phyloP scores from a whole-genome alignment of 2,888 invertebrate species.

The Thecophora atra region DNA sequence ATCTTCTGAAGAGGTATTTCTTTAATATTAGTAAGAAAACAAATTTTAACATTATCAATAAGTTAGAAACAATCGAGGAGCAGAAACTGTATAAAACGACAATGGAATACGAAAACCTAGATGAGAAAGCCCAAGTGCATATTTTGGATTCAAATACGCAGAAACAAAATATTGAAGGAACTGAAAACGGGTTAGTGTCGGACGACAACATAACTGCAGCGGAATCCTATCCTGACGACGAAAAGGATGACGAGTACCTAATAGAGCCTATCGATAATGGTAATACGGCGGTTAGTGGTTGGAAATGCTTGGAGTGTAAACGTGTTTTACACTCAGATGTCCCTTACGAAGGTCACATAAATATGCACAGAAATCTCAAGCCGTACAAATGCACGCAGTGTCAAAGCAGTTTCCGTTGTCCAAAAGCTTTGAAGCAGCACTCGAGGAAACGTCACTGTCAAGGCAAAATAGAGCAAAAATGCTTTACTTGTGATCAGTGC shows the following conservation, averaged over 20 bases:
- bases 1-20: constrained; percentile 7
- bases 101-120: constrained; percentile 7
- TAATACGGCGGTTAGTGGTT: constrained; percentile 32
- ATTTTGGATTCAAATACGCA: constrained; percentile 6
- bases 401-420: constrained; percentile 44
- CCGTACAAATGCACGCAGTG: constrained; percentile 46
- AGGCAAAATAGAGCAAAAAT: neutral
- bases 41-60: neutral
- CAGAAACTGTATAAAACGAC: neutral
- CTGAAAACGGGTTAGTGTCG: neutral
- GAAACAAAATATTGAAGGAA: neutral
- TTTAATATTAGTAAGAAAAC: neutral
- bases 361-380: constrained; percentile 44
- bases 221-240: constrained; percentile 42
- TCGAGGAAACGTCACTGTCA: constrained; percentile 37
- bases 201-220: neutral
- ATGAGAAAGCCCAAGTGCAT: constrained; percentile 15
- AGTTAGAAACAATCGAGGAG: constrained; percentile 16
- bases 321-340: constrained; percentile 46
- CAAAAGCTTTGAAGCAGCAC: constrained; percentile 42
- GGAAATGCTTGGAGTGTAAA: constrained; percentile 49
- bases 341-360: constrained; percentile 49
- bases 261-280: constrained; percentile 37
- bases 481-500: constrained; percentile 32
- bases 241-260: constrained; percentile 45